phyloP scores from a whole-genome alignment of 2,113 vertebrate species.

The Petromus typicus region DNA sequence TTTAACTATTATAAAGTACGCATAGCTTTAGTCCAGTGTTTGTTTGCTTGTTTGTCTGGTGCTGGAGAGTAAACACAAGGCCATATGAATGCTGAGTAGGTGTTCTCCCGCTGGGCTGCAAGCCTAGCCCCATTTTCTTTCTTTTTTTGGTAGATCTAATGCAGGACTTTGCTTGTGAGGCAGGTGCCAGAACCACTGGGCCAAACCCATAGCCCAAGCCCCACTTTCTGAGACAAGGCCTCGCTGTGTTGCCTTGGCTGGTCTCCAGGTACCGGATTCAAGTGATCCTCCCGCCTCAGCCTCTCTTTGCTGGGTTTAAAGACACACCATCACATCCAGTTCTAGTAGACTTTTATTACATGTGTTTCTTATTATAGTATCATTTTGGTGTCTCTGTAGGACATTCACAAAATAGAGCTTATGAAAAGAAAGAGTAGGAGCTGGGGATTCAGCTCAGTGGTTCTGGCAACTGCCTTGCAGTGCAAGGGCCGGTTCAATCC shows the following conservation, averaged over 20 bases:
- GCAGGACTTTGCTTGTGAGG: too few relatives aligned
- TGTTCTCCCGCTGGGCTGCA: too few relatives aligned
- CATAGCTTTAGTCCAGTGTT: neutral
- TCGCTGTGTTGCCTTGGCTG: neutral
- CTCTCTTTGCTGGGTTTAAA: neutral
- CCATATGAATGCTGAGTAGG: neutral
- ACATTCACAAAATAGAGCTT: conserved; percentile 25
- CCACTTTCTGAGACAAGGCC: neutral
- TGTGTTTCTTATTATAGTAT: neutral
- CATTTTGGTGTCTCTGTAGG: neutral
- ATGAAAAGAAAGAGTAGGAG: neutral
- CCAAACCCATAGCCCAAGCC: too few relatives aligned
- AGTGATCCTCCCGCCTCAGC: neutral
- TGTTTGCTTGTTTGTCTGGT: neutral
- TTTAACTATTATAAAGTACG: neutral
- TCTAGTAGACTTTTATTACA: neutral
- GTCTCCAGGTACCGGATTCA: neutral
- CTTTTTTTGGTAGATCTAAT: neutral
- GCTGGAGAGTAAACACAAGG: neutral
- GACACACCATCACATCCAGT: neutral
- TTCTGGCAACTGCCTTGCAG: too few relatives aligned
- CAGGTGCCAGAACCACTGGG: too few relatives aligned
- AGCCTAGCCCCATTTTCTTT: too few relatives aligned
- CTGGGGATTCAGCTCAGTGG: too few relatives aligned
- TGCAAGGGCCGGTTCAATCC: too few relatives aligned